A percentile compares a stretch with the other conserved stretches of the same genome.
phyloP scores from a whole-genome alignment of 2,797 vertebrate genomes.

The Galagoides demidoff region DNA sequence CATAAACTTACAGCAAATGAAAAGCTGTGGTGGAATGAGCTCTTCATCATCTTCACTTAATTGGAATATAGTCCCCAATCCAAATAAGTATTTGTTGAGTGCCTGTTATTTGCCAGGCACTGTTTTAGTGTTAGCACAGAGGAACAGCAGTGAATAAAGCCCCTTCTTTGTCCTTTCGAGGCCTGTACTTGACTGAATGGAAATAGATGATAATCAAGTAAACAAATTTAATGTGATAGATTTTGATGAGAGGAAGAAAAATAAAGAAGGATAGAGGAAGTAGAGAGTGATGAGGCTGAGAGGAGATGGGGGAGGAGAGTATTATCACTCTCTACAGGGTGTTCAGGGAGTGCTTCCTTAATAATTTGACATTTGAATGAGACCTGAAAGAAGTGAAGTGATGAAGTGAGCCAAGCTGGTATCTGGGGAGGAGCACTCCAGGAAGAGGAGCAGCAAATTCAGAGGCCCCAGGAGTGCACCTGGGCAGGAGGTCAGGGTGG shows the following conservation, averaged over 20 bases:
- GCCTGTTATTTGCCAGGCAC: not conserved
- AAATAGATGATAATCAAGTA: not conserved
- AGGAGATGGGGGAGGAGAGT: no score
- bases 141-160: not conserved
- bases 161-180: not conserved
- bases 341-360: not conserved
- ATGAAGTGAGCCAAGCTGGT: not conserved
- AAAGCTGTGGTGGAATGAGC: not conserved
- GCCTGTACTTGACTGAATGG: not conserved
- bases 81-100: not conserved
- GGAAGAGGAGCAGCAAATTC: not conserved
- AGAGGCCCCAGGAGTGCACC: not conserved
- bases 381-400: not conserved
- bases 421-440: not conserved
- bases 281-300: not conserved
- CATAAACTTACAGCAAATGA: not conserved
- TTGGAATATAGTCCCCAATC: not conserved
- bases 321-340: not conserved
- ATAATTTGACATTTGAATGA: not conserved
- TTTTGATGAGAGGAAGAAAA: not conserved
- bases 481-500: not conserved
- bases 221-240: not conserved
- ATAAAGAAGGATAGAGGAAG: not conserved
- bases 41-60: not conserved
- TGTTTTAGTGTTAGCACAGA: not conserved